Base-by-base conservation (phyloP, 2,888 invertebrate species). In the Tiphia femorata region DNA sequence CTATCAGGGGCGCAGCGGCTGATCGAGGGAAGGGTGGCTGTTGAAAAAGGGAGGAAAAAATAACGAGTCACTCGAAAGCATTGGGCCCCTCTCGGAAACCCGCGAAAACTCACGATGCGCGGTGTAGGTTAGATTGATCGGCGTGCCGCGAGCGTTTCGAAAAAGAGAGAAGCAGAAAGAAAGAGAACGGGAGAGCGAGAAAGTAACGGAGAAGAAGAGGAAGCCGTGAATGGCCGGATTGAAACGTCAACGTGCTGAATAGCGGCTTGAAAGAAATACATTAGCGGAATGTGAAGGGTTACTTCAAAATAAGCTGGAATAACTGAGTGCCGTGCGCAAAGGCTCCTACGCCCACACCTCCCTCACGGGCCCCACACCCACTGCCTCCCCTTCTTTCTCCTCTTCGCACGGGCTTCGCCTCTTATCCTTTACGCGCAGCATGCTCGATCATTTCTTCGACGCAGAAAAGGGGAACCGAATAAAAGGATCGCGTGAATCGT, bases 171-270 rank as follows among this genome's bases (percentile, higher is more conserved):
- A n/a, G 35, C 25, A 5, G 27, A 4, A 10, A 40, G 21, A 17
- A 12, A 16, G 4, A 19, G n/a, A 12, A 6, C 12, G 8, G 25
- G 33, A 33, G 33, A 6, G 17, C 17, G 49, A 51, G 42, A 49
- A 33, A 49, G 37, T 44, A 43, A 49, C 58, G 50, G 51, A 38
- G 56, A 63, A 52, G 61, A 67, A 71, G n/a, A n/a, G n/a, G 67
- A 67, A 66, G 70, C 57, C n/a, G n/a, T 78, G 76, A 78, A 79
- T 78, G 66, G 78, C 70, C 72, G 70, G 71, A 81, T 80, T 81
- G 77, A 81, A 79, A 78, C 73, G 76, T 81, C 72, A 71, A 53
- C 51, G 62, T 56, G 64, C 60, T 78, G 73, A 77, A 78, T 77
- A 68, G 70, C 63, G 68, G 51, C 71, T 64, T 73, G 66, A 77